Base-by-base conservation (phyloP, 2,113 vertebrate genomes). In the Corvus hawaiiensis region DNA sequence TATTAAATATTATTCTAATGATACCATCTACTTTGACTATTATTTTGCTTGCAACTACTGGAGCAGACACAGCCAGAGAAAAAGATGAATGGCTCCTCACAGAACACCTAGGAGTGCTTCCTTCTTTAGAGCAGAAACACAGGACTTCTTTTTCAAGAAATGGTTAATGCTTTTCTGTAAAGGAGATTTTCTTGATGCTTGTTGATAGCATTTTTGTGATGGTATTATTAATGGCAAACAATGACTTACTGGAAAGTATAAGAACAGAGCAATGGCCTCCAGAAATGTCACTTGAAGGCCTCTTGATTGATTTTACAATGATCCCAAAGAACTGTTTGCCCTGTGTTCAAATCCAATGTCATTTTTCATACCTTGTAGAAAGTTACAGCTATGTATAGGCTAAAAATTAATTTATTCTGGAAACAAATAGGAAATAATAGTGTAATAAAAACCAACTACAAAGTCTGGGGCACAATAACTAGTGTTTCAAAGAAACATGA, bases 241-340 rank as follows among this genome's bases (percentile, higher is more conserved):
- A 14, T 92, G 67, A 90, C 86, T 95, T 93, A 93, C 24, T 93
- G 69, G 43, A 71, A 90, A 82, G n/a, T 83, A n/a, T 63, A 80
- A 77, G 59, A 93, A 90, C 77, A 95, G 43, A 97, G 61, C 21
- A 43, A 16, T 69, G 93, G 81, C 88, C 91, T 96, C 92, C 92
- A 94, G 59, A 92, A 87, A 89, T 73, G 82, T 81, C 94, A 94
- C 27, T 78, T 86, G 93, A 96, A 96, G 90, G 79, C 8, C 84
- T 81, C 77, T 75, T 94, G 84, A 96, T 46, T 86, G 66, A 94
- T 93, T 82, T 89, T 81, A 62, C 24, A 82, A 21, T 39, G 52
- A 91, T 41, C 28, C 35, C 49, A 62, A 43, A 44, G 49, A 75
- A 89, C 61, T 68, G 17, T 66, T 55, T 93, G 43, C 49, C 14